phyloP scores from a whole-genome alignment of 2,797 vertebrate species.

The Chaenodraco wilsoni region DNA sequence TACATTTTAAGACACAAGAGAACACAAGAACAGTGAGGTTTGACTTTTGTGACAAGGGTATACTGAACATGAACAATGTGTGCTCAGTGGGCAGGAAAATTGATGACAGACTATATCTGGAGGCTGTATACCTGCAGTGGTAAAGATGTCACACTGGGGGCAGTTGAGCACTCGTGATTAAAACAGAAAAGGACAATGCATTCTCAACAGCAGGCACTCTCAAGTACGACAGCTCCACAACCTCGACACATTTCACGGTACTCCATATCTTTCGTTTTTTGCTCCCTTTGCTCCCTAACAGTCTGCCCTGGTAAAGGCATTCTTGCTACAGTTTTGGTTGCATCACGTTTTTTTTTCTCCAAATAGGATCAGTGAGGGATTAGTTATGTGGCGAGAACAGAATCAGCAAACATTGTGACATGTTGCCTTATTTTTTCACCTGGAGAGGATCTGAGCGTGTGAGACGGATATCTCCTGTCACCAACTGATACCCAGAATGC shows the following conservation, averaged over 20 bases:
- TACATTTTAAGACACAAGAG: conserved; percentile 20
- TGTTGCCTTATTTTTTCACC: conserved; percentile 60
- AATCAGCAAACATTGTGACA: conserved; percentile 78
- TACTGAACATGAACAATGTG: conserved; percentile 62
- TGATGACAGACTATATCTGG: conserved; percentile 69
- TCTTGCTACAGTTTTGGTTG: conserved; percentile 70
- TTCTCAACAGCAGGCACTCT: conserved; percentile 53
- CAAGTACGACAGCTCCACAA: conserved; percentile 51
- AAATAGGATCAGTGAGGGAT: conserved; percentile 77
- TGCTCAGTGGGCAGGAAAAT: conserved; percentile 71
- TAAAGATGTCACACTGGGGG: conserved; percentile 66
- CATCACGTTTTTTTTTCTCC: conserved; percentile 61
- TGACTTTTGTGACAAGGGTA: conserved; percentile 69
- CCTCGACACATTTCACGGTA: conserved; percentile 43
- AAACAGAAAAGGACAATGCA: conserved; percentile 60
- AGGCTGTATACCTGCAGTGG: conserved; percentile 66
- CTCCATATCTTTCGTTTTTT: conserved; percentile 30
- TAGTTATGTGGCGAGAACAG: conserved; percentile 68
- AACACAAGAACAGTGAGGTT: conserved; percentile 43
- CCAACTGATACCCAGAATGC: conserved; percentile 66
- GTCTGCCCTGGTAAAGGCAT: conserved; percentile 57
- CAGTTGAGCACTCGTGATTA: conserved; percentile 59
- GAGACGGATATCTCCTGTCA: conserved; percentile 65
- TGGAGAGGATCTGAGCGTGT: conserved; percentile 57
- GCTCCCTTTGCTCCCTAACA: conserved; percentile 49